These are phyloP conservation scores for Mormyrus iriodes DNA, from an alignment of 2,113 vertebrate species.

Conservation along the genomic window DNA sequence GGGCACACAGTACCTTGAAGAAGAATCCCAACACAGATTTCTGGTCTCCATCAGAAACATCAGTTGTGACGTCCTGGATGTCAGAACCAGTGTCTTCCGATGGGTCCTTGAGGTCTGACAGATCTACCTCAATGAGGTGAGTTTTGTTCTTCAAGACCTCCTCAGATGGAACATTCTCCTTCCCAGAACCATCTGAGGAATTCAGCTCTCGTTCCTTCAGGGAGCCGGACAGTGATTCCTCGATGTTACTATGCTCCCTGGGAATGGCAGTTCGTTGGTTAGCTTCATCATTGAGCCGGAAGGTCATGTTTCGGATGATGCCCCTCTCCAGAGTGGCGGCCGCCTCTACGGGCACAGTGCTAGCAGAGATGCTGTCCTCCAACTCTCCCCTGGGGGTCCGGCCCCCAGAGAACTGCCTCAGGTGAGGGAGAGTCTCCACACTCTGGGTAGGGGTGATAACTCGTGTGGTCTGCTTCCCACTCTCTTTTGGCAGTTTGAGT, in stretches of 20 bases:
- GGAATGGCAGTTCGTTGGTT: slow-evolving; percentile 61
- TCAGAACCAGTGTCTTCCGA: slow-evolving; percentile 56
- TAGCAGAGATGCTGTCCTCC: slow-evolving; percentile 34
- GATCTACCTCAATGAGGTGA: slow-evolving; percentile 85
- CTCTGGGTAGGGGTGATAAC: slow-evolving; percentile 60
- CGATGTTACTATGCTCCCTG: slow-evolving; percentile 60
- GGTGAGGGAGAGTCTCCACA: slow-evolving; percentile 54
- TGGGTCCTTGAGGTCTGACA: slow-evolving; percentile 72
- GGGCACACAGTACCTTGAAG: slow-evolving; percentile 77
- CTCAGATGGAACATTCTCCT: slow-evolving; percentile 50
- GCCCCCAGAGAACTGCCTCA: slow-evolving; percentile 57
- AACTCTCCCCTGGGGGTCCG: slow-evolving; percentile 46
- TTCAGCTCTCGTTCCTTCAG: slow-evolving; percentile 41
- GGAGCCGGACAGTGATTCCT: slow-evolving; percentile 52
- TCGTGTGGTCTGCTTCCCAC: slow-evolving; percentile 53
- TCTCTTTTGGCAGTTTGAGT: slow-evolving; percentile 69
- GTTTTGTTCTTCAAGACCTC: slow-evolving; percentile 65
- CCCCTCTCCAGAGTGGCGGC: slow-evolving; percentile 51
- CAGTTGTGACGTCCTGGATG: slow-evolving; percentile 41
- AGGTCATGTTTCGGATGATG: slow-evolving; percentile 54
- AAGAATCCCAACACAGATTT: slow-evolving; percentile 87
- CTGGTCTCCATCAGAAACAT: slow-evolving; percentile 66
- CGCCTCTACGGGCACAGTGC: slow-evolving; percentile 48
- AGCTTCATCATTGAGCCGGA: slow-evolving; percentile 65
- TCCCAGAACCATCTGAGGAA: slow-evolving; percentile 51